These are phyloP conservation scores for Crenichthys baileyi DNA, from an alignment of 2,797 vertebrate genomes.

Conservation along the genomic window DNA sequence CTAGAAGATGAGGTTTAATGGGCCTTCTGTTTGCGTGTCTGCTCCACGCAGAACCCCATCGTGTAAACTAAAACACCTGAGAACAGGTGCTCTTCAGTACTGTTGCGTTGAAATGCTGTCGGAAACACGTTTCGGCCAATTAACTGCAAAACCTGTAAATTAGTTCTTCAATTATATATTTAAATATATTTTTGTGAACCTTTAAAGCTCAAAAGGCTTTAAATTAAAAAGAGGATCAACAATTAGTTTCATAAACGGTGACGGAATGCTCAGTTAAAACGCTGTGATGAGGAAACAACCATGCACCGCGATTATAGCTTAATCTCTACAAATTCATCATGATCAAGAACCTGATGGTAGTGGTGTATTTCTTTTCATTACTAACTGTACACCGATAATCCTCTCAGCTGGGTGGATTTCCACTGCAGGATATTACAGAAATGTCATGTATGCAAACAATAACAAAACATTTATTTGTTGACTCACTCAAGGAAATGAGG, in stretches of 20 bases:
- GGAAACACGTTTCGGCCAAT: background rate
- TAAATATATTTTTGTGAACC: no score
- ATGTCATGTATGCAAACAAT: background rate
- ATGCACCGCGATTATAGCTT: background rate
- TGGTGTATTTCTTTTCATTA: background rate
- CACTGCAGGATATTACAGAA: background rate
- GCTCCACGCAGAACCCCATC: no score
- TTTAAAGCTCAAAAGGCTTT: background rate
- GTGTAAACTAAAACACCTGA: background rate
- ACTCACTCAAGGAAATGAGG: background rate
- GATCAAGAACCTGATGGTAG: background rate
- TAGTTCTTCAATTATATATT: background rate
- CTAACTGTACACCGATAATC: background rate
- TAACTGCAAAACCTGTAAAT: background rate
- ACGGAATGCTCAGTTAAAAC: no score
- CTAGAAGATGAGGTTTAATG: no score
- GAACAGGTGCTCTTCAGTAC: slow-evolving; percentile 19
- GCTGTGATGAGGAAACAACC: no score
- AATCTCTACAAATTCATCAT: background rate
- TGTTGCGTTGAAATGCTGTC: slow-evolving; percentile 15
- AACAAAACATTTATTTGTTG: background rate
- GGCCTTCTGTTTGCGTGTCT: no score
- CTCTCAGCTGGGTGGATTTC: background rate
- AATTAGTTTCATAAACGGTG: no score
- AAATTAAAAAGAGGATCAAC: background rate